Base-by-base conservation (phyloP, 2,797 vertebrate species). In the Neoniphon sammara region DNA sequence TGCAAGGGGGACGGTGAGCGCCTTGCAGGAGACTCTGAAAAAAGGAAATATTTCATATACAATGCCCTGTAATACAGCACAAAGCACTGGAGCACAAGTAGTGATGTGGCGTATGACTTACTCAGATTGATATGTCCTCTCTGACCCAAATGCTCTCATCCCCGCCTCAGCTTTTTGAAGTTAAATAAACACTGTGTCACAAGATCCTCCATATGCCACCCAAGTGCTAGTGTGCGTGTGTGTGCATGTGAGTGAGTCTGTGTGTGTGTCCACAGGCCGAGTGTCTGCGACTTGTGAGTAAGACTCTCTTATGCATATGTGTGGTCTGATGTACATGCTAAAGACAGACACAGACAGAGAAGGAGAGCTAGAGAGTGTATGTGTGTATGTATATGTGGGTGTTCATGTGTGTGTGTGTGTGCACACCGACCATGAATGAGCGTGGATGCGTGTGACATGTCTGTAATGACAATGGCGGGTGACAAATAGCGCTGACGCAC, bases 401-500 rank as follows among this genome's bases (percentile, higher is more conserved):
- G 49, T 55, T n/a, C 44, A 31, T 36, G 52, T 47, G 27, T 49
- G 59, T 25, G 50, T 36, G 77, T 81, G 78, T 68, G 72, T 68
- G 80, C 17, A 52, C 34, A 31, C 14, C 49, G 10, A 57, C 44
- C 0, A 42, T 12, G 6, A 61, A 62, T 27, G 42, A 55, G 72
- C 18, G 21, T 42, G 65, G 76, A 83, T 84, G 73, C 65, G 84
- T 78, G 85, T 20, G 73, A 88, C 86, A 81, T 77, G 87, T 86
- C 85, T 85, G 81, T 74, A 74, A 84, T 66, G 87, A 87, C 90
- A 84, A 84, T 83, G 81, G 77, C 63, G 75, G 86, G 75, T 85
- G 90, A 93, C 83, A 85, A 91, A 91, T 82, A 81, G 84, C 66
- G 60, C 80, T 91, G 89, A 93, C 89, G 83, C 88, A 91, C 82